phyloP scores from a whole-genome alignment of 2,113 vertebrate species.

The Oncorhynchus keta region DNA sequence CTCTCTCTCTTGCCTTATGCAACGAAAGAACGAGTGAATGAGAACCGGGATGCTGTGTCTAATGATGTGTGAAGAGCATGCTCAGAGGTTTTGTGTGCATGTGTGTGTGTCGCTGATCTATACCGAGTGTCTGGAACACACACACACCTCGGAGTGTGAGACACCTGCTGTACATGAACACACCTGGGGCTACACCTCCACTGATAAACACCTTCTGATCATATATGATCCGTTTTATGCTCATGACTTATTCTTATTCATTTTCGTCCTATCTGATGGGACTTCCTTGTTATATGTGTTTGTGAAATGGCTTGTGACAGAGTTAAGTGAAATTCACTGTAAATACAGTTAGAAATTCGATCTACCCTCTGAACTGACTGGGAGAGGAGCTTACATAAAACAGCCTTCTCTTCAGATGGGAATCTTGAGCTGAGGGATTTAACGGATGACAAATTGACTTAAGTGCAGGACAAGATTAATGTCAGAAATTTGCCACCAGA shows the following conservation, averaged over 20 bases:
- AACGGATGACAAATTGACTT: conserved; percentile 29
- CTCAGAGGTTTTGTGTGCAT: neutral
- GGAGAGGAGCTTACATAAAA: conserved; percentile 9
- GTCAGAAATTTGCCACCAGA: conserved; percentile 35
- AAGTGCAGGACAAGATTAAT: conserved; percentile 41
- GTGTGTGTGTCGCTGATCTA: neutral
- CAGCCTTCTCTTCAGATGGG: conserved; percentile 8
- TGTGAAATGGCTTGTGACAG: no score
- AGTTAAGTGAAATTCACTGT: no score
- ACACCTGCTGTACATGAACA: neutral
- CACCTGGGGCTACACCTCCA: neutral
- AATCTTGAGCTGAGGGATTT: conserved; percentile 34
- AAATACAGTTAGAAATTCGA: no score
- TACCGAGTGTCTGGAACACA: neutral
- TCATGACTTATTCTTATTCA: no score
- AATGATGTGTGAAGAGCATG: conserved; percentile 9
- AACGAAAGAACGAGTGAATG: neutral
- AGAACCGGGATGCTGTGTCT: neutral
- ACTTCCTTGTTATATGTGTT: no score
- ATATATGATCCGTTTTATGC: neutral
- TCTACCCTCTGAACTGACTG: neutral
- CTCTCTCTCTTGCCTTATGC: neutral
- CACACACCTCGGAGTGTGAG: neutral
- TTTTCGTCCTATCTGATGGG: no score
- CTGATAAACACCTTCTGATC: neutral